Percentiles rank a stretch among this genome's conserved stretches.
These are phyloP conservation scores for Pantherophis vulpinus DNA, from an alignment of 2,797 vertebrate species.

Conservation along the genomic window DNA sequence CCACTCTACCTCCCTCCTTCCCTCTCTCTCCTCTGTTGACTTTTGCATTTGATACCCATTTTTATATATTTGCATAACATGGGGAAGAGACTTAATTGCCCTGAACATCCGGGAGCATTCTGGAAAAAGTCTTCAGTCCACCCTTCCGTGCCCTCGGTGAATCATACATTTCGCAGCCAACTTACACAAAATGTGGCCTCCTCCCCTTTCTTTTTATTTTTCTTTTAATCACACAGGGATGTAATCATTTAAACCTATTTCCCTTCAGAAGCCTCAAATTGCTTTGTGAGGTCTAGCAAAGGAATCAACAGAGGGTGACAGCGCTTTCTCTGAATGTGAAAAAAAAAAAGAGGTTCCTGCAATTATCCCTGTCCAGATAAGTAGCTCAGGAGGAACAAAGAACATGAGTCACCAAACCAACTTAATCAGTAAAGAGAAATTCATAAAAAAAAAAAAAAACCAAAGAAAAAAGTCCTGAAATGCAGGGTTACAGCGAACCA, in stretches of 20 bases:
- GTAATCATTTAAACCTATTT: background rate
- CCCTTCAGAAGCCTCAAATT: slow-evolving; percentile 46
- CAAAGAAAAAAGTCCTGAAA: background rate
- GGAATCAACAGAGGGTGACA: slow-evolving; percentile 15
- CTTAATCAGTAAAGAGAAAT: slow-evolving; percentile 26
- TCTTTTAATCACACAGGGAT: background rate
- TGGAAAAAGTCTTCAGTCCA: background rate
- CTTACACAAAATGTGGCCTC: background rate
- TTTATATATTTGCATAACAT: background rate
- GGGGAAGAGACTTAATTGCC: background rate
- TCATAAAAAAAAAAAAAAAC: background rate
- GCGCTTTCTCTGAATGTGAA: slow-evolving; percentile 6
- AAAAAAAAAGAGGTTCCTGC: slow-evolving; percentile 39
- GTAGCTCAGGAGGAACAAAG: slow-evolving; percentile 47
- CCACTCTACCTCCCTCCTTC: too few relatives aligned
- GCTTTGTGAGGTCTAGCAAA: slow-evolving; percentile 48
- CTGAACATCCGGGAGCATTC: background rate
- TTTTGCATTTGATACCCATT: background rate
- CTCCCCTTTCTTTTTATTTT: background rate
- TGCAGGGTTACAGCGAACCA: accelerated
- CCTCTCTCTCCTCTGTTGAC: background rate
- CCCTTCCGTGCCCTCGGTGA: background rate
- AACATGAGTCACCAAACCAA: slow-evolving; percentile 41
- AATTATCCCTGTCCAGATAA: slow-evolving; percentile 47
- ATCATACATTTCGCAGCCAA: background rate